Evolutionary conservation across 2,797 vertebrate species (phyloP), one percentile per base, ranked within the genome.

Genomic region (Acanthiza pusilla): DNA sequence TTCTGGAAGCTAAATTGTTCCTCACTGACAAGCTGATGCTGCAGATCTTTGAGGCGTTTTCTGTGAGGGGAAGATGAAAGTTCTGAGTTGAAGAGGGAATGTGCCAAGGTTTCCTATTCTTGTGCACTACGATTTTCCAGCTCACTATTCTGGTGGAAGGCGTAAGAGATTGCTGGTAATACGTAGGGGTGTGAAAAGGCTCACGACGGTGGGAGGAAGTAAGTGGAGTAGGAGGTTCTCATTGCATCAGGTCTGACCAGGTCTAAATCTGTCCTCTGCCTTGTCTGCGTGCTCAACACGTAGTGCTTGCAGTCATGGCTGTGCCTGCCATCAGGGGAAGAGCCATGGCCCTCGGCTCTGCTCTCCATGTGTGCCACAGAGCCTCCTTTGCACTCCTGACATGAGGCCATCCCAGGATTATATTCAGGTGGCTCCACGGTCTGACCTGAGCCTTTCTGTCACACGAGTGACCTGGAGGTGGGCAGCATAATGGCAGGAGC

Each of bases 321-420:
- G 20, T 32, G 20, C 27, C 54, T 66, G 18, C 36, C 38, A 9
- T 38, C 23, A 45, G 11, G 30, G 57, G 18, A 75, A 45, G 51
- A 27, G 20, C 3, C 15, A 25, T 7, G 32, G 29, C 36, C 16
- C 68, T 61, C 57, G 65, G 43, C 14, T 67, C 65, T 82, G 34
- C 29, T 61, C 32, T 54, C 38, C 7, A 3, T 2, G 7, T 8
- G 40, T 89, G 30, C n/a, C 63, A 34, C 19, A 48, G 61, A 73
- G 13, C 13, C 16, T 82, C 47, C 15, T 40, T 78, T 65, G 51
- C 62, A 16, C 17, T 68, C 50, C n/a, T 2, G 3, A 27, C 14
- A 22, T 0, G 0, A 51, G 43, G n/a, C 11, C 19, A 29, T 10
- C 38, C 20, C 9, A 16, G 29, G 29, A 16, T 34, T 57, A 51